phyloP scores from a whole-genome alignment of 1,140 invertebrate species.

The Asbolus verrucosus region DNA sequence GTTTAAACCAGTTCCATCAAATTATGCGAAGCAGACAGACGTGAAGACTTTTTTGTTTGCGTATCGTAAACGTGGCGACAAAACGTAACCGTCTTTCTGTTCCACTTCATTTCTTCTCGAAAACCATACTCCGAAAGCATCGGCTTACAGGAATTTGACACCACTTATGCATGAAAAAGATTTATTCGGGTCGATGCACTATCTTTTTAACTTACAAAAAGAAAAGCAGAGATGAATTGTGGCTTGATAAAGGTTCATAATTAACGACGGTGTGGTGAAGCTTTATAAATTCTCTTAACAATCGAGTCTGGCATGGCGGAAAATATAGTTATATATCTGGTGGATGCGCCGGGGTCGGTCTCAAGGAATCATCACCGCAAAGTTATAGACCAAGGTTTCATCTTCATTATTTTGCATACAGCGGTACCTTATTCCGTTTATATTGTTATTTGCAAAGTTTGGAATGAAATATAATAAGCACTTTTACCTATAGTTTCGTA shows the following conservation, averaged over 20 bases:
- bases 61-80: neutral
- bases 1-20: neutral
- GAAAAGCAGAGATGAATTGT: slow-evolving; percentile 13
- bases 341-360: slow-evolving; percentile 21
- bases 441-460: slow-evolving; percentile 8
- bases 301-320: slow-evolving; percentile 18
- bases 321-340: slow-evolving; percentile 22
- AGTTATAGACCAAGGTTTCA: slow-evolving; percentile 1
- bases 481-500: too few relatives aligned
- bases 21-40: neutral
- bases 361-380: slow-evolving; percentile 3
- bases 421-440: neutral
- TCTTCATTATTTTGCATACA: neutral
- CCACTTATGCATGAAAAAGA: slow-evolving; percentile 33
- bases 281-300: slow-evolving; percentile 33
- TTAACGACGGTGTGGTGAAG: neutral
- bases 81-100: slow-evolving; percentile 17
- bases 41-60: slow-evolving; percentile 34
- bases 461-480: neutral
- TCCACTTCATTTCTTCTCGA: slow-evolving; percentile 11
- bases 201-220: slow-evolving; percentile 2
- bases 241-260: neutral
- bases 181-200: slow-evolving; percentile 33
- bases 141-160: slow-evolving; percentile 27
- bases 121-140: slow-evolving; percentile 30